phyloP scores from a whole-genome alignment of 2,888 invertebrate species.

The Drosophila neoperkinsi region DNA sequence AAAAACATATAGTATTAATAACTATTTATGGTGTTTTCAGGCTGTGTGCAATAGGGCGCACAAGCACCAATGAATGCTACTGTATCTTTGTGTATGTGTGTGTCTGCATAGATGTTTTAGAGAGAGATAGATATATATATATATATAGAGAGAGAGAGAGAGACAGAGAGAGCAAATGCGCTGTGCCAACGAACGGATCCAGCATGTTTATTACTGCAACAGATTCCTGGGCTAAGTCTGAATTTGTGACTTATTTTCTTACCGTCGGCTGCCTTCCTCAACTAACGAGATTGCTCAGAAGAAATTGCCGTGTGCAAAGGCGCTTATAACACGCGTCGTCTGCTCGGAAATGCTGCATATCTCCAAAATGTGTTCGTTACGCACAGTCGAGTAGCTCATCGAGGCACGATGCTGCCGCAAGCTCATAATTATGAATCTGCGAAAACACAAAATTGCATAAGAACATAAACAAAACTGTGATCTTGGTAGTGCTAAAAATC shows the following conservation, averaged over 20 bases:
- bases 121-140: conserved; percentile 4
- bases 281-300: conserved; percentile 25
- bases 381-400: conserved; percentile 72
- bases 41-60: conserved; percentile 37
- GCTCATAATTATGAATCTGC: conserved; percentile 81
- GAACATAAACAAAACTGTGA: neutral
- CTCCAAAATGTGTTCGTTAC: conserved; percentile 84
- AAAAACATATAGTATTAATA: conserved; percentile 6
- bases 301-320: conserved; percentile 84
- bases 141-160: conserved; percentile 12
- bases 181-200: neutral
- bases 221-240: neutral
- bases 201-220: conserved; percentile 4
- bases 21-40: conserved; percentile 20
- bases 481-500: neutral
- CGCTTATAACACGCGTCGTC: conserved; percentile 86
- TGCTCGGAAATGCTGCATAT: conserved; percentile 86
- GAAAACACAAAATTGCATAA: conserved; percentile 1
- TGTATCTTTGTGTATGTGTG: conserved; percentile 1
- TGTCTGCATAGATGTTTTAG: neutral
- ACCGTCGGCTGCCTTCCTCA: neutral
- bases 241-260: neutral
- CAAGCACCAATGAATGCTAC: conserved; percentile 21
- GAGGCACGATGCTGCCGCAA: conserved; percentile 75
- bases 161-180: neutral